Evolutionary conservation across 2,113 vertebrate genomes (phyloP), one percentile per base, ranked within the genome.

Genomic region (Spheniscus mendiculus): DNA sequence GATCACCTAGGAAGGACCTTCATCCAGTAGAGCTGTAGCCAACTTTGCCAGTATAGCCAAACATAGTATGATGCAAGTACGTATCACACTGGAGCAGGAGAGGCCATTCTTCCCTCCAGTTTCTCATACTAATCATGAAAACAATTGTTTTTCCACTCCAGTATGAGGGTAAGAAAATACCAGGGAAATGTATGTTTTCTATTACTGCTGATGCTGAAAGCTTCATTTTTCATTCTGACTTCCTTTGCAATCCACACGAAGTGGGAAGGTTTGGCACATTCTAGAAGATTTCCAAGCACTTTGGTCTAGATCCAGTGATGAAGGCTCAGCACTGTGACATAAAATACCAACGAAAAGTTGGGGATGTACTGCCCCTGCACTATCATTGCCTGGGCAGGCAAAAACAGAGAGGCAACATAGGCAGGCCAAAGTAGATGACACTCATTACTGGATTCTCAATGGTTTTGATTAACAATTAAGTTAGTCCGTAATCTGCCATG

Each of bases 331-430:
- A 25, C 3, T 23, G 4, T 40, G 19, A 47, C 56, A 50, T 40
- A 19, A 61, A 73, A 61, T 6, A 59, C 4, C 22, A 61, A 21
- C 21, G 15, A 59, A 62, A 38, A 1, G 1, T 44, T 63, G 26
- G 8, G 1, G 2, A 38, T 1, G 1, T n/a, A 7, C 29, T 59
- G 26, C 5, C 21, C 9, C 15, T 70, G 7, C 15, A 12, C 7
- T 34, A 5, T 2, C 30, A 9, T 32, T 71, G 2, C 30, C 8
- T 26, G 9, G 14, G 12, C 23, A 63, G n/a, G 14, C 18, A 81
- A 45, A n/a, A 55, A 17, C 5, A 50, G 17, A 7, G 38, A 30
- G 25, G 16, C 7, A 50, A 14, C 2, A 21, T 3, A 52, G 8
- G 8, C 15, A n/a, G 21, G 8, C 5, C 56, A 49, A 63, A 42